Conservation (phyloP, 2,888 invertebrate genomes). For the Metopia argyrocephala region DNA sequence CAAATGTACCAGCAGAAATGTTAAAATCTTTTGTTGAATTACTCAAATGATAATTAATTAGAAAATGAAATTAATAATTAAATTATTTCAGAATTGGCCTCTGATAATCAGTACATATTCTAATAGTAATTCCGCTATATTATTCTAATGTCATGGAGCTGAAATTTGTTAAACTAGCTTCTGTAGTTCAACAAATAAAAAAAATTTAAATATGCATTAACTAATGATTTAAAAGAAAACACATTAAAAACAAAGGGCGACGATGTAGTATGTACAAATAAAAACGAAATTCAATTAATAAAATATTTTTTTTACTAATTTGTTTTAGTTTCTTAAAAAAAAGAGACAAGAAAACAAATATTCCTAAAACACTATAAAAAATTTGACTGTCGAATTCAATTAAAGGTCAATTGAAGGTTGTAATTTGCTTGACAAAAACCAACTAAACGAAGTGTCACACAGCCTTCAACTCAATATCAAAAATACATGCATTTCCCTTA, state of each 20-base stretch:
- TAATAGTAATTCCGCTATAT: no score
- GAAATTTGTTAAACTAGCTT: no score
- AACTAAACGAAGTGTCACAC: neutral
- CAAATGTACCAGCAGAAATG: no score
- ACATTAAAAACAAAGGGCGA: neutral
- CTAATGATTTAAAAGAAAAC: neutral
- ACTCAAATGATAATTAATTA: no score
- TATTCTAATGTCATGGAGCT: neutral
- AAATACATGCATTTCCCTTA: neutral
- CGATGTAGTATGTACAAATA: no score
- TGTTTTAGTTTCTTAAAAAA: neutral
- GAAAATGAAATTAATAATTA: no score
- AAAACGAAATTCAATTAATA: neutral
- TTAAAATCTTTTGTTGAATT: no score
- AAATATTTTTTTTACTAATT: neutral
- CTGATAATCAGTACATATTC: no score
- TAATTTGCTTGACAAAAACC: neutral
- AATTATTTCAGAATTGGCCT: no score
- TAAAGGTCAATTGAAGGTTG: conserved; percentile 60
- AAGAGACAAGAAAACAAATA: neutral
- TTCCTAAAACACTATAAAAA: conserved; percentile 7
- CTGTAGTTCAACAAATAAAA: neutral
- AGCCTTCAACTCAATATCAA: neutral
- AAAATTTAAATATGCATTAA: neutral
- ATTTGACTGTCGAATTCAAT: neutral